A percentile compares a stretch with the other conserved stretches of the same genome.
Evolutionary conservation across 1,140 invertebrate species (phyloP).

Genomic region (Batillaria attramentaria): DNA sequence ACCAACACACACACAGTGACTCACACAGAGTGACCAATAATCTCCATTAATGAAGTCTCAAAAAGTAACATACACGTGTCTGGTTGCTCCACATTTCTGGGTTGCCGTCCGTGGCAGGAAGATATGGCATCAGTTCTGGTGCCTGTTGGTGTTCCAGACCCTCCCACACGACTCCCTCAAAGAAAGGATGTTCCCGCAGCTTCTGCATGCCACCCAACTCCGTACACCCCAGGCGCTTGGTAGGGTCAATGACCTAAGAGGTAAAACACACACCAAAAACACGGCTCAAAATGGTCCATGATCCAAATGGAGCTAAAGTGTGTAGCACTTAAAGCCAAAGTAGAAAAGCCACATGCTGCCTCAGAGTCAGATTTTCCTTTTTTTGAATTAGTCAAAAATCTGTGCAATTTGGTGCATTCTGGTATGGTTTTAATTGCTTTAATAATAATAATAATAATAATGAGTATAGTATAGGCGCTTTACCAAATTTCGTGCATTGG

Average conservation of each 20-base stretch:
- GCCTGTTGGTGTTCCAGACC: constrained; percentile 84
- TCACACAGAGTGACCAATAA: not conserved
- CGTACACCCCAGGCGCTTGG: constrained; percentile 85
- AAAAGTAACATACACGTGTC: constrained; percentile 35
- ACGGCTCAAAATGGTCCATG: no score
- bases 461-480: no score
- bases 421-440: no score
- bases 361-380: no score
- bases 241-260: constrained; percentile 77
- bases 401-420: no score
- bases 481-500: no score
- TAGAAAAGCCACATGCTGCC: no score
- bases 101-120: constrained; percentile 83
- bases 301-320: no score
- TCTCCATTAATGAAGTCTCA: not conserved
- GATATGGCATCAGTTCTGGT: constrained; percentile 85
- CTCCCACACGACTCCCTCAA: constrained; percentile 87
- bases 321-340: no score
- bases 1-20: not conserved
- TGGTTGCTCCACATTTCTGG: constrained; percentile 76
- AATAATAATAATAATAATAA: no score
- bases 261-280: no score
- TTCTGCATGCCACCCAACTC: constrained; percentile 81
- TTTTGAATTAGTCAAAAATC: no score
- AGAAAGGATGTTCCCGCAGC: constrained; percentile 90